Conservation (phyloP, 2,113 vertebrate genomes). For the Hepsetus odoe region DNA sequence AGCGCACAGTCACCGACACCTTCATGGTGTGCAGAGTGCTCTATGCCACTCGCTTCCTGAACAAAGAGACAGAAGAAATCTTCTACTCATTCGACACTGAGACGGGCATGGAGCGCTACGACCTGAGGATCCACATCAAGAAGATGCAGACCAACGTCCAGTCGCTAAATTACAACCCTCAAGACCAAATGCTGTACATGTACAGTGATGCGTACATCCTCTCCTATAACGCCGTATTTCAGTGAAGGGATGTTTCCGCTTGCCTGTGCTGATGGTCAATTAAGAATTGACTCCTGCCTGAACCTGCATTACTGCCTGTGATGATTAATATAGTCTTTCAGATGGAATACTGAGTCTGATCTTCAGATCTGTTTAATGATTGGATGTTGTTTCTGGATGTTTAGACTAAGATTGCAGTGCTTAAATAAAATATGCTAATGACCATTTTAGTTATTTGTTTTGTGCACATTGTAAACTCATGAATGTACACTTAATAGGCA, state of each 20-base stretch:
- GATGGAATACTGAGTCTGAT: no score
- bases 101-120: slow-evolving; percentile 65
- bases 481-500: no score
- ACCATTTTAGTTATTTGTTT: no score
- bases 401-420: no score
- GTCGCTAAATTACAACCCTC: slow-evolving; percentile 72
- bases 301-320: no score
- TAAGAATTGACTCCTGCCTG: no score
- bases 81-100: slow-evolving; percentile 74
- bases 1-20: slow-evolving; percentile 69
- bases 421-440: slow-evolving; percentile 13
- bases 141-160: slow-evolving; percentile 70
- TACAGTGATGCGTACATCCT: slow-evolving; percentile 60
- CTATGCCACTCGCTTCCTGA: slow-evolving; percentile 72
- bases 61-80: slow-evolving; percentile 67
- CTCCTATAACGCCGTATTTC: slow-evolving; percentile 33
- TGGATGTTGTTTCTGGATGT: no score
- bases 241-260: no score
- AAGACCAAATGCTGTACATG: slow-evolving; percentile 69
- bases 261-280: no score
- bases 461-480: no score
- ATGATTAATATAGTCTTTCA: neutral
- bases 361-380: no score
- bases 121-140: slow-evolving; percentile 61
- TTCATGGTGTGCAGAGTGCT: slow-evolving; percentile 72